Evolutionary conservation across 2,888 invertebrate genomes (phyloP).

Genomic region (Drosophila anceps): DNA sequence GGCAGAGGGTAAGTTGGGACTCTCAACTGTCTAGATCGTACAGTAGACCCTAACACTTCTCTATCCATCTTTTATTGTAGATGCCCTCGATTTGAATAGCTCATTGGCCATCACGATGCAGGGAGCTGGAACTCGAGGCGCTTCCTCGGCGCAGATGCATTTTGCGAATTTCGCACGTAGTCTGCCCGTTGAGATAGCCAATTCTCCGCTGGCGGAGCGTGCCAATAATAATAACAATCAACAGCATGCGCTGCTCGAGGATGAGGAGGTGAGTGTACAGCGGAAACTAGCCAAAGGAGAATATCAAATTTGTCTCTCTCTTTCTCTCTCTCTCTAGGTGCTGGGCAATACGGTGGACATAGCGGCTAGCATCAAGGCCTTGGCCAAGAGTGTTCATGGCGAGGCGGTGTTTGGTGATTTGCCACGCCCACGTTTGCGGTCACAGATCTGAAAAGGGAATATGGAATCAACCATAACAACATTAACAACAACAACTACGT

Average conservation of each 20-base stretch:
- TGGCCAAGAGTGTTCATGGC: slow-evolving; percentile 95
- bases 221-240: slow-evolving; percentile 55
- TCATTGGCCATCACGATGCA: slow-evolving; percentile 81
- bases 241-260: slow-evolving; percentile 46
- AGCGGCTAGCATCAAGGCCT: slow-evolving; percentile 96
- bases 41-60: too few species aligned
- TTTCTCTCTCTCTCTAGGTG: slow-evolving; percentile 67
- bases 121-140: slow-evolving; percentile 25
- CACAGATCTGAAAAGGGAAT: slow-evolving; percentile 88
- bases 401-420: slow-evolving; percentile 94
- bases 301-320: neutral
- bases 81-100: slow-evolving; percentile 84
- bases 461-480: slow-evolving; percentile 4
- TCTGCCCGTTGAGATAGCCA: slow-evolving; percentile 91
- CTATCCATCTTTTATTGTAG: slow-evolving; percentile 45
- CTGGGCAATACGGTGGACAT: slow-evolving; percentile 91
- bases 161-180: slow-evolving; percentile 88
- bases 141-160: slow-evolving; percentile 47
- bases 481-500: slow-evolving; percentile 56
- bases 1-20: slow-evolving; percentile 89
- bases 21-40: too few species aligned
- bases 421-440: slow-evolving; percentile 93
- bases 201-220: slow-evolving; percentile 78
- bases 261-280: slow-evolving; percentile 76
- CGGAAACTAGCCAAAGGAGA: neutral